Conservation (phyloP, 2,888 invertebrate species). For the Aphidoletes aphidimyza region DNA sequence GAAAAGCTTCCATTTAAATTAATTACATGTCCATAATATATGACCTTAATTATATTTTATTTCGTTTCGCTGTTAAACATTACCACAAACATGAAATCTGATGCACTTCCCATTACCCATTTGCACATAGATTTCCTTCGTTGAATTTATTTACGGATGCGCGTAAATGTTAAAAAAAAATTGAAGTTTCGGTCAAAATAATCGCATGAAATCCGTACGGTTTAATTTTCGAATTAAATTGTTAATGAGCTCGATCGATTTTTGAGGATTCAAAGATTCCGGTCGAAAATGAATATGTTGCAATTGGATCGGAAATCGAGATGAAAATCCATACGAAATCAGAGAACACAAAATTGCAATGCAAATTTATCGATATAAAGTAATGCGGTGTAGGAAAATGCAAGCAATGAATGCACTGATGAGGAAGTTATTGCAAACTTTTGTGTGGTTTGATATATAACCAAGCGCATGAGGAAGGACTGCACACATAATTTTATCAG, state of each 20-base stretch:
- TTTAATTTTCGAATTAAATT: background rate
- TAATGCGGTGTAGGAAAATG: too few species aligned
- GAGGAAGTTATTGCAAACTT: background rate
- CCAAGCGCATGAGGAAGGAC: background rate
- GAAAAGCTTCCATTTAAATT: constrained; percentile 2
- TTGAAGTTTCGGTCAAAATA: background rate
- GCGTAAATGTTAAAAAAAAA: too few species aligned
- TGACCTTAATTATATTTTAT: constrained; percentile 18
- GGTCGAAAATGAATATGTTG: background rate
- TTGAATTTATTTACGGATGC: background rate
- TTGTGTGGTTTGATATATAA: background rate
- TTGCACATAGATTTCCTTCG: background rate
- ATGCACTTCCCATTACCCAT: background rate
- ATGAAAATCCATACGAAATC: too few species aligned
- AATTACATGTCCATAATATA: constrained; percentile 37
- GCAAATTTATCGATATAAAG: too few species aligned
- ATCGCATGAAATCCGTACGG: background rate
- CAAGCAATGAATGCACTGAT: background rate
- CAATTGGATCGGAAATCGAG: background rate
- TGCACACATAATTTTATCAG: background rate
- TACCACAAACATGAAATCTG: background rate
- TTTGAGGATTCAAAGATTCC: background rate
- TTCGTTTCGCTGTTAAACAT: background rate
- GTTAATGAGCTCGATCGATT: background rate
- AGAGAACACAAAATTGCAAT: too few species aligned